A percentile compares a stretch with the other conserved stretches of the same genome.
Conservation (phyloP, 2,888 invertebrate species). For the Netelia inedita region DNA sequence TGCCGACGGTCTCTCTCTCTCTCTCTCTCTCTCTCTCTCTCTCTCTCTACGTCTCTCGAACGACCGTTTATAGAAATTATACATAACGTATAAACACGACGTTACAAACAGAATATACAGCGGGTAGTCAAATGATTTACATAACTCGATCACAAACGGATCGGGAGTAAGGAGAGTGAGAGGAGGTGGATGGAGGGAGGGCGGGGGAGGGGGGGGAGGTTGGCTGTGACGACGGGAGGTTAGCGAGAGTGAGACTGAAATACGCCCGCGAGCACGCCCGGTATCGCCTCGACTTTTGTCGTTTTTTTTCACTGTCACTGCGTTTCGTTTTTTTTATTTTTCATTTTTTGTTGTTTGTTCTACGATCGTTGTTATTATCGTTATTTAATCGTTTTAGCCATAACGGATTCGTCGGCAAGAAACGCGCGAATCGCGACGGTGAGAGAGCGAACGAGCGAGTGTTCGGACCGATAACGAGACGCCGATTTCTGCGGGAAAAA, state of each 20-base stretch:
- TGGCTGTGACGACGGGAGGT: too few species aligned
- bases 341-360: constrained; percentile 24
- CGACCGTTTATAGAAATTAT: constrained; percentile 54
- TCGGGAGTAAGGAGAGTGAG: constrained; percentile 59
- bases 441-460: too few species aligned
- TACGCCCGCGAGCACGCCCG: constrained; percentile 73
- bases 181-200: too few species aligned
- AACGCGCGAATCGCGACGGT: too few species aligned
- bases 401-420: not conserved
- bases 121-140: constrained; percentile 76
- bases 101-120: constrained; percentile 29
- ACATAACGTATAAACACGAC: constrained; percentile 46
- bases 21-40: constrained; percentile 12
- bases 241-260: constrained; percentile 50
- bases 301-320: constrained; percentile 18
- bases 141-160: constrained; percentile 75
- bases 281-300: constrained; percentile 53
- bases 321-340: constrained; percentile 18
- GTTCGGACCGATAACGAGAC: not conserved
- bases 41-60: constrained; percentile 15
- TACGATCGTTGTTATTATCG: not conserved
- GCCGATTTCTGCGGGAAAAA: not conserved
- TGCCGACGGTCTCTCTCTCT: constrained; percentile 50
- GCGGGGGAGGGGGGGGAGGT: too few species aligned
- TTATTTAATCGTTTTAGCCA: not conserved